Evolutionary conservation across 2,113 vertebrate genomes (phyloP).

Genomic region (Corythornis cristatus): DNA sequence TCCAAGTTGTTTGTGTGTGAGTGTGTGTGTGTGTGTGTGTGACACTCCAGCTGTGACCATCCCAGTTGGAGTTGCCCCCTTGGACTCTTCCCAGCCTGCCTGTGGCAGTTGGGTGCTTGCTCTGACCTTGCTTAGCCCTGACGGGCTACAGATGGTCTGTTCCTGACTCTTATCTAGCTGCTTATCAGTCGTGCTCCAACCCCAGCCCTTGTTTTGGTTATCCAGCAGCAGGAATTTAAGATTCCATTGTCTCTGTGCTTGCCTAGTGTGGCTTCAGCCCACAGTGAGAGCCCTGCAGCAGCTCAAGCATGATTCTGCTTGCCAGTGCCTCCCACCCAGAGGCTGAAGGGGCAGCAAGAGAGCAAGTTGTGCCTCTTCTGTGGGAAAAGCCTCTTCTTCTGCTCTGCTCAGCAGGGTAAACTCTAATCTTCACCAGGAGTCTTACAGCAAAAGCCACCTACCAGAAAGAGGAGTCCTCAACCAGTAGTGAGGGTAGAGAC

Average conservation of each 20-base stretch:
- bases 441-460: neutral
- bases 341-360: neutral
- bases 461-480: neutral
- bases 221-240: neutral
- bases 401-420: neutral
- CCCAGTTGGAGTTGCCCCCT: neutral
- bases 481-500: neutral
- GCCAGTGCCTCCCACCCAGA: neutral
- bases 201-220: neutral
- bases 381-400: neutral
- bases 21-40: fast-evolving
- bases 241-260: neutral
- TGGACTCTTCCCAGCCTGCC: neutral
- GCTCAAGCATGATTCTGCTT: neutral
- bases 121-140: neutral
- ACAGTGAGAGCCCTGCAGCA: neutral
- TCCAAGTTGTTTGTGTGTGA: neutral
- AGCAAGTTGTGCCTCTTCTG: neutral
- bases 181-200: neutral
- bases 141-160: neutral
- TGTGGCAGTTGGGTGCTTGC: neutral
- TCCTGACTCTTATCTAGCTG: neutral
- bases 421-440: neutral
- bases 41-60: neutral
- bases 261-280: neutral